These are phyloP conservation scores for Serranus cabrilla DNA, from an alignment of 2,797 vertebrate genomes.

Conservation along the genomic window DNA sequence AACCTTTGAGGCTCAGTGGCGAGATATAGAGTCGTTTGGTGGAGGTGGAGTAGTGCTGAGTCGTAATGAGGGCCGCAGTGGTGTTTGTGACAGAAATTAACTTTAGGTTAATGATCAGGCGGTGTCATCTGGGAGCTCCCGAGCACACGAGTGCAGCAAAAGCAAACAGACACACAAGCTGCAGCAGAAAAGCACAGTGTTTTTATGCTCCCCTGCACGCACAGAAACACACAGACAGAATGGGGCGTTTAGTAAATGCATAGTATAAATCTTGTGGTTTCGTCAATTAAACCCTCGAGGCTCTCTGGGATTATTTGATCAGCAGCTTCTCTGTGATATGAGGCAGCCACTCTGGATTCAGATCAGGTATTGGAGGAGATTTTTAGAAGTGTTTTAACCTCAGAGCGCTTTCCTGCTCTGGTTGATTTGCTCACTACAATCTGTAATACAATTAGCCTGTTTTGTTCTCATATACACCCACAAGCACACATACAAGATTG, in stretches of 20 bases:
- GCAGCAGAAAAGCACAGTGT: background rate
- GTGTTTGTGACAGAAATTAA: conserved; percentile 71
- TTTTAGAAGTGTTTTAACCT: conserved; percentile 40
- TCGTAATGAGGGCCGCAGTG: conserved; percentile 56
- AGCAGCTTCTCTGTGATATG: conserved; percentile 26
- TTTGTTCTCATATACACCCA: conserved; percentile 47
- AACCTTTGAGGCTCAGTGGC: conserved; percentile 73
- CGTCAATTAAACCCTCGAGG: conserved; percentile 46
- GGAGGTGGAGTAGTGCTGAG: conserved; percentile 42
- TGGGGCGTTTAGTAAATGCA: background rate
- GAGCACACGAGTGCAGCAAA: conserved; percentile 15
- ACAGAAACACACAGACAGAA: conserved; percentile 4
- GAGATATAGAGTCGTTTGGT: conserved; percentile 60
- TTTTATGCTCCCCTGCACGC: background rate
- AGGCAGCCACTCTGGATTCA: conserved; percentile 41
- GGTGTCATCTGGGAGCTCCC: conserved; percentile 32
- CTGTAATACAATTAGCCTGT: conserved; percentile 61
- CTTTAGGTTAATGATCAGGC: conserved; percentile 67
- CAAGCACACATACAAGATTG: conserved; percentile 1
- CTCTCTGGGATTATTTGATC: conserved; percentile 41
- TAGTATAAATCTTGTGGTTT: conserved; percentile 38
- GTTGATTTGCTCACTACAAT: conserved; percentile 28
- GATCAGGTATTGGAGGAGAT: conserved; percentile 31
- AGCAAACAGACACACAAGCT: conserved; percentile 6
- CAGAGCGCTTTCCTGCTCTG: conserved; percentile 12